Conservation (phyloP, 2,113 vertebrate genomes). For the Corythaixoides concolor region DNA sequence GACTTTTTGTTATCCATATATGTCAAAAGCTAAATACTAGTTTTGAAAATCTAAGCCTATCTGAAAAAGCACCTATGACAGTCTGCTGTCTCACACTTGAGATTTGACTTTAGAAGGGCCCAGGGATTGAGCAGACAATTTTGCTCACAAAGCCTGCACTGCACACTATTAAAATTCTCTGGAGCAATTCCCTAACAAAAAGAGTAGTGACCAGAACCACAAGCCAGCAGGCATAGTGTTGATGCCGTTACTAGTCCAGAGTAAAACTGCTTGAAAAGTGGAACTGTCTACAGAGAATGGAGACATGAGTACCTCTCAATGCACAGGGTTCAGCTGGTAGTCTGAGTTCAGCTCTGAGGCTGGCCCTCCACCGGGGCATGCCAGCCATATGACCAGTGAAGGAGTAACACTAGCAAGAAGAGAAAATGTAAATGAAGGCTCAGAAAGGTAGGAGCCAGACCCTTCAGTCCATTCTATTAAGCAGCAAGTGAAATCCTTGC, state of each 20-base stretch:
- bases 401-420: not conserved
- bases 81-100: not conserved
- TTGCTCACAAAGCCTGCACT: not conserved
- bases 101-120: not conserved
- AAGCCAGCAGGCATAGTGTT: not conserved
- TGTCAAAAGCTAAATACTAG: not conserved
- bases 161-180: not conserved
- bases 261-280: not conserved
- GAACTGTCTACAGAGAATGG: not conserved
- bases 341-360: not conserved
- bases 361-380: fast-evolving
- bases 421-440: not conserved
- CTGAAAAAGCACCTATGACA: not conserved
- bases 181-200: not conserved
- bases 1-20: not conserved
- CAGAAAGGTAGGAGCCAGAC: not conserved
- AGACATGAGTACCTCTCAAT: not conserved
- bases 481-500: not conserved
- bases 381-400: not conserved
- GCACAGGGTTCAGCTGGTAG: not conserved
- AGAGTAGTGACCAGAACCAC: not conserved
- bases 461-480: not conserved
- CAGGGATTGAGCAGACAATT: not conserved
- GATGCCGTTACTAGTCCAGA: not conserved
- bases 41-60: not conserved